Conservation (phyloP, 2,797 vertebrate genomes). For the Tadarida brasiliensis region DNA sequence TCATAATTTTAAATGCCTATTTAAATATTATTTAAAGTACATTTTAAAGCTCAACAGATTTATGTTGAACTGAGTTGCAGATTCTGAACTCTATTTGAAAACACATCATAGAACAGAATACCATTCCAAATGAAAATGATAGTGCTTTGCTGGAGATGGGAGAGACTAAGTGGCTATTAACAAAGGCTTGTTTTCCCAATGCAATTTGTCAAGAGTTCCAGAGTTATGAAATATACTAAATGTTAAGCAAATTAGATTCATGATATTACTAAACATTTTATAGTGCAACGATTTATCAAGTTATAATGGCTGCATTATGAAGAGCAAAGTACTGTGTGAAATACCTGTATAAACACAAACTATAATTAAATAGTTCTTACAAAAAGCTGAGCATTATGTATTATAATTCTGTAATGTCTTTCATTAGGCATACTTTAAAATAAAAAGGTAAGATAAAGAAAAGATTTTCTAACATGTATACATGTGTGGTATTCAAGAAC, state of each 20-base stretch:
- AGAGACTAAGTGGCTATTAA: slow-evolving; percentile 47
- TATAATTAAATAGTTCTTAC: slow-evolving; percentile 83
- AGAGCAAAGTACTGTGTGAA: slow-evolving; percentile 80
- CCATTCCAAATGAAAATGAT: slow-evolving; percentile 37
- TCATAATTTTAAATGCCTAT: slow-evolving; percentile 75
- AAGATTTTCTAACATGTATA: slow-evolving; percentile 84
- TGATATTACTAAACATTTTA: slow-evolving; percentile 79
- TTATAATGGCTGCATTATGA: slow-evolving; percentile 85
- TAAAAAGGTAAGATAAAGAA: slow-evolving; percentile 76
- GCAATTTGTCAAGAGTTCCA: slow-evolving; percentile 41
- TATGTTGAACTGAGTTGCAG: slow-evolving; percentile 71
- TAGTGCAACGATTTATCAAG: slow-evolving; percentile 87
- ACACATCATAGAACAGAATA: slow-evolving; percentile 69
- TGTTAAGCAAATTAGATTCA: slow-evolving; percentile 80
- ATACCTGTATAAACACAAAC: slow-evolving; percentile 86
- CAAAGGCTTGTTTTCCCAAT: slow-evolving; percentile 54
- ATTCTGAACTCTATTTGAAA: slow-evolving; percentile 69
- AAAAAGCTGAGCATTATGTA: slow-evolving; percentile 84
- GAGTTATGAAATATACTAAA: slow-evolving; percentile 35
- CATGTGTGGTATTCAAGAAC: slow-evolving; percentile 81
- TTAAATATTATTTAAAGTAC: slow-evolving; percentile 76
- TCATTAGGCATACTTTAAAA: slow-evolving; percentile 82
- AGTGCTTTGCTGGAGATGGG: slow-evolving; percentile 52
- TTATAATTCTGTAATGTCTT: slow-evolving; percentile 85
- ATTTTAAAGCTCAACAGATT: slow-evolving; percentile 77